Evolutionary conservation across 2,797 vertebrate genomes (phyloP), one percentile per base, ranked within the genome.

Genomic region (Tragelaphus oryx): DNA sequence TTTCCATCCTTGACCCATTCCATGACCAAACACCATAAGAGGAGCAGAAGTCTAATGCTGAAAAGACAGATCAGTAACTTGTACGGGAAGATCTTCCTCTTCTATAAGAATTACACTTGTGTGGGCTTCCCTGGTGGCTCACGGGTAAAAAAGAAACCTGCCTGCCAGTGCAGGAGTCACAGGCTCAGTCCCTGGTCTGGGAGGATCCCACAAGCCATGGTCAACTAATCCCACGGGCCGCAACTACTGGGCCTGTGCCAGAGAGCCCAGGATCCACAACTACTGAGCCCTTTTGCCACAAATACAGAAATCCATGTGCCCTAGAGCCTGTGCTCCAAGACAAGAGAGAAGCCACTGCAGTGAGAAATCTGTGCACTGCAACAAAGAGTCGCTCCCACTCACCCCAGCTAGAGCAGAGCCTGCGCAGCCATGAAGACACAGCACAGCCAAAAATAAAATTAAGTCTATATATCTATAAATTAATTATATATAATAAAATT

Each of bases 351-450:
- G n/a, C 62, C 5, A 0, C 62, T 37, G 9, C n/a, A 11, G 62
- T 11, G 62, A 37, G 62, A 9, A 68, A 11, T 68, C 62, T 37
- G 62, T 0, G 0, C 33, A 3, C 62, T 68, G n/a, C 9, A 11
- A 22, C 18, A 3, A 68, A 37, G 18, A 22, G 17, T 11, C 11
- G 62, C 18, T 22, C 18, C 62, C 62, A 68, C 18, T 22, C 18
- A 22, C 62, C 62, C n/a, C n/a, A 22, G 20, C 33, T 37, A 33
- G n/a, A 68, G n/a, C 20, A 20, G 22, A 68, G 18, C n/a, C 62
- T 68, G 33, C 5, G 0, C 18, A 11, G 33, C 62, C 22, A 37
- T 5, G 5, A 37, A 68, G 62, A 68, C 62, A 17, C 30, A 11
- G 62, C 62, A 68, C n/a, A 37, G 62, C 8, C 62, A 22, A 68